Percentiles rank a stretch among this genome's conserved stretches.
Evolutionary conservation across 92 coral and sea anemone species (phyloP).

Genomic region (Ricordea florida): DNA sequence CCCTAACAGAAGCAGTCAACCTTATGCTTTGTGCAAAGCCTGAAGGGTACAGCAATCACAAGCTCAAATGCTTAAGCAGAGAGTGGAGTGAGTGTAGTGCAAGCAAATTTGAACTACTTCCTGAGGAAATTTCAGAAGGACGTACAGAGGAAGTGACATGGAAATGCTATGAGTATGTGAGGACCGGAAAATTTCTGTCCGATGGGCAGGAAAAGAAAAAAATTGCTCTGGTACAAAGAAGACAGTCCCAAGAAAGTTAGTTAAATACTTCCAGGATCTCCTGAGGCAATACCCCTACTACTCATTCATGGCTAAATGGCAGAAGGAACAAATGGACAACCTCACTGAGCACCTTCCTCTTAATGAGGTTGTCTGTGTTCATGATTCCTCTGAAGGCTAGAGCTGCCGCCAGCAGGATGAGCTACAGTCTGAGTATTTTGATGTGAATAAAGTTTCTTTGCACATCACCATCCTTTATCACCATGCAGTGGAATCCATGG

Average conservation of each 20-base stretch:
- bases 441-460: slow-evolving; percentile 50
- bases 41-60: slow-evolving; percentile 29
- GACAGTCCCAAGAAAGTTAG: slow-evolving; percentile 50
- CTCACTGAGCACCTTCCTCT: slow-evolving; percentile 48
- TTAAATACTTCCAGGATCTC: slow-evolving; percentile 45
- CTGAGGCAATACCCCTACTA: slow-evolving; percentile 53
- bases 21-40: slow-evolving; percentile 38
- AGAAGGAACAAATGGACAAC: slow-evolving; percentile 56
- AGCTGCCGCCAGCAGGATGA: slow-evolving; percentile 38
- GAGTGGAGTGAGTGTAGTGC: slow-evolving; percentile 32
- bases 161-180: slow-evolving; percentile 19
- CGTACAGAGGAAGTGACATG: slow-evolving; percentile 12
- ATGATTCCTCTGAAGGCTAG: slow-evolving; percentile 34
- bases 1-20: slow-evolving; percentile 41
- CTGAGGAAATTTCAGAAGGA: slow-evolving; percentile 28
- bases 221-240: slow-evolving; percentile 42
- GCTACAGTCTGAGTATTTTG: slow-evolving; percentile 36
- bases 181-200: background rate
- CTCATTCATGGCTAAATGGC: slow-evolving; percentile 60
- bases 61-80: background rate
- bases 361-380: slow-evolving; percentile 19
- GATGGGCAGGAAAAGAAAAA: slow-evolving; percentile 31
- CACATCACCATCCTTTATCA: slow-evolving; percentile 60
- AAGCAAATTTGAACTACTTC: background rate
- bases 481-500: slow-evolving; percentile 55